Conservation (phyloP, 2,113 vertebrate species). For the Cinclus mexicanus region DNA sequence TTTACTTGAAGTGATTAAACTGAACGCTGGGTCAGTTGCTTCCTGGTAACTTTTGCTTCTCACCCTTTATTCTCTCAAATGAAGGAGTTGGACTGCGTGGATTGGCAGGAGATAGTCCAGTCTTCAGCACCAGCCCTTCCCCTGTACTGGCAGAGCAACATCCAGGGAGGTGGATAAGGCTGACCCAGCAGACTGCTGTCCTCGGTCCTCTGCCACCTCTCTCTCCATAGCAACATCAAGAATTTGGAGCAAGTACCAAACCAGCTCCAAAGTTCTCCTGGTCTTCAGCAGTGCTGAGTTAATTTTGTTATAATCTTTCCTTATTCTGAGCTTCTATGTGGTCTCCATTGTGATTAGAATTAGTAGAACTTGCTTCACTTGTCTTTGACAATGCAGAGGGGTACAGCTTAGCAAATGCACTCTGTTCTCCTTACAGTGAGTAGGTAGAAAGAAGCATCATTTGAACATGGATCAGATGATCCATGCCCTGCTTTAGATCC, state of each 20-base stretch:
- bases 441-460: neutral
- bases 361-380: neutral
- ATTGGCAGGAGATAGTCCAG: neutral
- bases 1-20: neutral
- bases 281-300: neutral
- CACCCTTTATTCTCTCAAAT: neutral
- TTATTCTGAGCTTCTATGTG: neutral
- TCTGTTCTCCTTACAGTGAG: neutral
- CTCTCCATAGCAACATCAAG: neutral
- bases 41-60: neutral
- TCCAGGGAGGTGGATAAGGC: neutral
- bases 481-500: neutral
- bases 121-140: neutral
- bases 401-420: neutral
- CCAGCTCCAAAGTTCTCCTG: neutral
- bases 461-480: neutral
- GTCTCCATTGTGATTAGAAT: rapidly evolving
- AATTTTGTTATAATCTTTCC: neutral
- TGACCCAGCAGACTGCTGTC: neutral
- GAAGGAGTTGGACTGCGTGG: neutral
- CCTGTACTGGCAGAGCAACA: neutral
- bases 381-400: neutral
- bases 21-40: neutral
- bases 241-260: neutral
- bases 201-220: rapidly evolving